Evolutionary conservation across 53 echinoderm and acorn worm genomes (phyloP).

Genomic region (Glandiceps talaboti): DNA sequence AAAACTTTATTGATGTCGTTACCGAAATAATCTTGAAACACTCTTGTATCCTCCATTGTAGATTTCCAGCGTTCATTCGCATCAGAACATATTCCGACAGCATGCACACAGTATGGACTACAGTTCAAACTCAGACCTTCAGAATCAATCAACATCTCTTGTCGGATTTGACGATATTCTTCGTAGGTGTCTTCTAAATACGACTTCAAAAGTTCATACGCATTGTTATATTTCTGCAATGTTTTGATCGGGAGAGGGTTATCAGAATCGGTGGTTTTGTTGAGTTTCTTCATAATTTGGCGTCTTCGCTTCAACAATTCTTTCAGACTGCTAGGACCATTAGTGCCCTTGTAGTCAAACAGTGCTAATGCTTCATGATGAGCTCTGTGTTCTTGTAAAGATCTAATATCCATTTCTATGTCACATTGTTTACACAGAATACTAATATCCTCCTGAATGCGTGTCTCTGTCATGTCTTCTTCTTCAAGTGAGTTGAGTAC

Average conservation of each 20-base stretch:
- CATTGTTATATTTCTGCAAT: constrained; percentile 74
- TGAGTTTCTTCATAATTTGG: constrained; percentile 27
- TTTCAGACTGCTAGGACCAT: constrained; percentile 40
- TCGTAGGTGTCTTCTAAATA: constrained; percentile 77
- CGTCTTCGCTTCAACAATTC: constrained; percentile 49
- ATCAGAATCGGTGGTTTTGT: constrained; percentile 8
- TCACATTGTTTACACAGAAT: constrained; percentile 68
- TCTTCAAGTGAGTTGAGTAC: constrained; percentile 71
- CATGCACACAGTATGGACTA: constrained; percentile 57
- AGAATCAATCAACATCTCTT: constrained; percentile 37
- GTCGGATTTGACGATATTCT: constrained; percentile 43
- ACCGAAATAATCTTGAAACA: constrained; percentile 95
- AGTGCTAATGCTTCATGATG: constrained; percentile 58
- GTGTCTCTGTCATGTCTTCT: constrained; percentile 28
- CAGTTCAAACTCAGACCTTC: constrained; percentile 61
- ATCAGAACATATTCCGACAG: constrained; percentile 74
- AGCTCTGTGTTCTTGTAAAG: constrained; percentile 53
- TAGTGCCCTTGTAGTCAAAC: constrained; percentile 39
- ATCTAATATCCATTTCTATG: constrained; percentile 41
- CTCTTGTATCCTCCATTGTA: constrained; percentile 85
- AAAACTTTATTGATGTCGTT: constrained; percentile 85
- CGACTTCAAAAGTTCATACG: constrained; percentile 65
- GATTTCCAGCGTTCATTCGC: constrained; percentile 85
- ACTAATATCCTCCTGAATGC: constrained; percentile 63
- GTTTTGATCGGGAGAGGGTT: constrained; percentile 20